These are phyloP conservation scores for Melanocharis versteri DNA, from an alignment of 2,113 vertebrate species.

Conservation along the genomic window DNA sequence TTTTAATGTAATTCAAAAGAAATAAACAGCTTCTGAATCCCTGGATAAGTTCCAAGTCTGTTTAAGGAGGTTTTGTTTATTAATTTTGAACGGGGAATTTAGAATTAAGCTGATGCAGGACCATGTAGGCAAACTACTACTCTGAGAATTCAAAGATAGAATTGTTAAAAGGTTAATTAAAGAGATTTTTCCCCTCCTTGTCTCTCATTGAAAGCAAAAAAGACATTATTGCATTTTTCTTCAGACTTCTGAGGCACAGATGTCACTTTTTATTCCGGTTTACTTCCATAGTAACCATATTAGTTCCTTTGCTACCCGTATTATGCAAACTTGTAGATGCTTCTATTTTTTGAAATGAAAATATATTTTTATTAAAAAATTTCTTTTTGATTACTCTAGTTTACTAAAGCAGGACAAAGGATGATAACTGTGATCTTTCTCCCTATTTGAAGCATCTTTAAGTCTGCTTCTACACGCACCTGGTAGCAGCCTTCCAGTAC, in stretches of 20 bases:
- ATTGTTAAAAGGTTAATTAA: background rate
- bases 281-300: background rate
- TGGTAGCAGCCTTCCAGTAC: background rate
- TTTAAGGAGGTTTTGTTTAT: background rate
- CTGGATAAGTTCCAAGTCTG: background rate
- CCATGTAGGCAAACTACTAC: background rate
- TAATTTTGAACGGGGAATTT: background rate
- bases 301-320: background rate
- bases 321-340: background rate
- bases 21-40: conserved; percentile 1
- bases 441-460: background rate
- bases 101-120: background rate
- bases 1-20: background rate
- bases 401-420: background rate
- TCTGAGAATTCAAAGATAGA: background rate
- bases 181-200: background rate
- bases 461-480: background rate
- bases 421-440: background rate
- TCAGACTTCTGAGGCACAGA: background rate
- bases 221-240: background rate
- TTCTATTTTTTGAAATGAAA: background rate
- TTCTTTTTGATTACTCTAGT: background rate
- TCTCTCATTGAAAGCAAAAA: background rate
- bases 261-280: background rate
- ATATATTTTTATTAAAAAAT: background rate